These are phyloP conservation scores for Exephanes ischioxanthus DNA, from an alignment of 2,888 invertebrate species.

Conservation along the genomic window DNA sequence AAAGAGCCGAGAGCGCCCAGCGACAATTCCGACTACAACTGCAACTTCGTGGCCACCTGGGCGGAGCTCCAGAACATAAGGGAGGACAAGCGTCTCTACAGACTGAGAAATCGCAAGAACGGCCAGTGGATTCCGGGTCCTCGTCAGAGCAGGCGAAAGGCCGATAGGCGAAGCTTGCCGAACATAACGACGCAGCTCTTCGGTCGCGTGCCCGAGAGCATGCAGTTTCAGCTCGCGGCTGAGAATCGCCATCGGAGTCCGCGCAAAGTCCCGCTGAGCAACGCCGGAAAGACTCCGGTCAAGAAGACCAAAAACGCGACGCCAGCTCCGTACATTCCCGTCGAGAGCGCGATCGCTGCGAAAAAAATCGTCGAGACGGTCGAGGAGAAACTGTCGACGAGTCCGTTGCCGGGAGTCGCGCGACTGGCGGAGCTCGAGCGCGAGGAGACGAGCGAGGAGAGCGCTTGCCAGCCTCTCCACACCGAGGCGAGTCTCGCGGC, in stretches of 20 bases:
- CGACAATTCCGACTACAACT: conserved; percentile 70
- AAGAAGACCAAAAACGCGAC: neutral
- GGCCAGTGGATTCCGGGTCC: neutral
- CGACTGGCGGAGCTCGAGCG: neutral
- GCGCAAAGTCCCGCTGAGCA: neutral
- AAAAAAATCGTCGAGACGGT: neutral
- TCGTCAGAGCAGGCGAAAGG: conserved; percentile 29
- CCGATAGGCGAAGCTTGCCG: conserved; percentile 6
- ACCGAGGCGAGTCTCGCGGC: conserved; percentile 8
- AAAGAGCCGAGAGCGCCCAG: conserved; percentile 43
- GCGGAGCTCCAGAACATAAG: conserved; percentile 68
- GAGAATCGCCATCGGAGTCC: neutral
- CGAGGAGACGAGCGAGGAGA: neutral
- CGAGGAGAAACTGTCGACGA: conserved; percentile 18
- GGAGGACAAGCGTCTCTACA: conserved; percentile 31
- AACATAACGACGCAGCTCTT: conserved; percentile 26
- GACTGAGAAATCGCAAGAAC: conserved; percentile 35
- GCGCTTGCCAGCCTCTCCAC: neutral
- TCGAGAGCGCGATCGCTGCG: neutral
- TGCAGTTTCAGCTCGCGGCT: neutral
- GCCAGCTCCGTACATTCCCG: neutral
- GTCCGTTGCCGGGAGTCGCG: neutral
- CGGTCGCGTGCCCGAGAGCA: neutral
- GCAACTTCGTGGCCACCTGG: conserved; percentile 71
- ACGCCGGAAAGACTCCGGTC: neutral